A percentile compares a stretch with the other conserved stretches of the same genome.
Conservation (phyloP, 2,797 vertebrate species). For the Periparus ater region DNA sequence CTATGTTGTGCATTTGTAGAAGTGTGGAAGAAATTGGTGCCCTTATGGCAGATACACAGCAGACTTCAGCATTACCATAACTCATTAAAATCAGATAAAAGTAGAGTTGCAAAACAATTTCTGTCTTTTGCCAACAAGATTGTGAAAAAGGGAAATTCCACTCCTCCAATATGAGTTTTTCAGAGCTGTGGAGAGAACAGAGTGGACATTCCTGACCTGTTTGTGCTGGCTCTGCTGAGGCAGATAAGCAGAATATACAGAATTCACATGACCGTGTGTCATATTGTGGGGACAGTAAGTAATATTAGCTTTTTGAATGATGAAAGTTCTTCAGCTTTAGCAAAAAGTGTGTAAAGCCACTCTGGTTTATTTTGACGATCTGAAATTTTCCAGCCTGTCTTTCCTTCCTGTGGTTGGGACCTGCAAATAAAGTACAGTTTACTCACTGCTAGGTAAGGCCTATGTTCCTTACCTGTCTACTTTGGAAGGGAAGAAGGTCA, state of each 20-base stretch:
- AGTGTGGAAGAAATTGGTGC: constrained; percentile 41
- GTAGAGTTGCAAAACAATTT: constrained; percentile 65
- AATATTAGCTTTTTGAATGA: neutral
- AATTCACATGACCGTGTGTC: neutral
- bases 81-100: constrained; percentile 74
- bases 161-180: constrained; percentile 29
- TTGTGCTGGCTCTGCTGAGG: neutral
- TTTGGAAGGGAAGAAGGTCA: neutral
- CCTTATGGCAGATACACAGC: constrained; percentile 52
- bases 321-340: neutral
- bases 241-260: neutral
- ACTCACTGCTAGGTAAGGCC: neutral
- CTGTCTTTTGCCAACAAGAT: constrained; percentile 50
- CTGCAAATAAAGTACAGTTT: neutral
- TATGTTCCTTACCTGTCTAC: neutral
- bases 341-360: neutral
- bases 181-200: neutral
- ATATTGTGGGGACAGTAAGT: neutral
- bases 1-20: constrained; percentile 43
- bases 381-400: neutral
- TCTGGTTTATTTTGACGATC: neutral
- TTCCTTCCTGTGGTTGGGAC: neutral
- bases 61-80: constrained; percentile 68
- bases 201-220: constrained; percentile 12
- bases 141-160: constrained; percentile 39